Conservation (phyloP, 1,140 invertebrate genomes). For the Zelostemma sp. region DNA sequence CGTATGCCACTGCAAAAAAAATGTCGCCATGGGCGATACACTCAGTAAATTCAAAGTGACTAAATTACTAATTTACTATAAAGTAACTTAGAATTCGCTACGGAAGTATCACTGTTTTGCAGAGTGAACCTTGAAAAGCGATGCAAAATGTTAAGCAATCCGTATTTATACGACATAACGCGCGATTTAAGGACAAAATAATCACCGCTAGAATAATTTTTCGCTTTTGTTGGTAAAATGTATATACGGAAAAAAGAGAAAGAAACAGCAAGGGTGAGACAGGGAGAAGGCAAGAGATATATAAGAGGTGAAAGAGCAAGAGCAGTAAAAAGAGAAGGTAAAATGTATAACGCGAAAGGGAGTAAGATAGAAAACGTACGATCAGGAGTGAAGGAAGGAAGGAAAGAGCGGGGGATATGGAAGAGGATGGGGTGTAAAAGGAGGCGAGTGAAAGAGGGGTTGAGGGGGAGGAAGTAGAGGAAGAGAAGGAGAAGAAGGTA, state of each 20-base stretch:
- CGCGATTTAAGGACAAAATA: no score
- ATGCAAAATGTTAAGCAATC: no score
- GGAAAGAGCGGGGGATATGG: conserved; percentile 8
- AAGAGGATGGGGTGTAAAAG: conserved; percentile 41
- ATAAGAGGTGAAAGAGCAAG: conserved; percentile 16
- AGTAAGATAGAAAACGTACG: conserved; percentile 27
- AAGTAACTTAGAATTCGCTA: no score
- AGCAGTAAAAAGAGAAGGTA: conserved; percentile 18
- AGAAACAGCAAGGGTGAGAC: conserved; percentile 28
- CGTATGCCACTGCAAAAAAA: no score
- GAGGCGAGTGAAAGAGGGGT: conserved; percentile 35
- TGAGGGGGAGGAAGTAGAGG: conserved; percentile 32
- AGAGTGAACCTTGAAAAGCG: no score
- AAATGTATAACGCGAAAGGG: conserved; percentile 29
- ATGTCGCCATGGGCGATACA: no score
- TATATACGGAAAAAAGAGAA: conserved; percentile 21
- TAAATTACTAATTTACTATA: no score
- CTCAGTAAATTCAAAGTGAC: no score
- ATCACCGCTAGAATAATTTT: neutral
- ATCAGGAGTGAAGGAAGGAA: conserved; percentile 34
- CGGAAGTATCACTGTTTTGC: no score
- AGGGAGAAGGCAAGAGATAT: conserved; percentile 17
- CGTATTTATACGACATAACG: no score
- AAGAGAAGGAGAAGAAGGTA: conserved; percentile 44
- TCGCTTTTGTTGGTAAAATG: neutral